These are phyloP conservation scores for Sphaerophoria taeniata DNA, from an alignment of 2,888 invertebrate genomes.

Conservation along the genomic window DNA sequence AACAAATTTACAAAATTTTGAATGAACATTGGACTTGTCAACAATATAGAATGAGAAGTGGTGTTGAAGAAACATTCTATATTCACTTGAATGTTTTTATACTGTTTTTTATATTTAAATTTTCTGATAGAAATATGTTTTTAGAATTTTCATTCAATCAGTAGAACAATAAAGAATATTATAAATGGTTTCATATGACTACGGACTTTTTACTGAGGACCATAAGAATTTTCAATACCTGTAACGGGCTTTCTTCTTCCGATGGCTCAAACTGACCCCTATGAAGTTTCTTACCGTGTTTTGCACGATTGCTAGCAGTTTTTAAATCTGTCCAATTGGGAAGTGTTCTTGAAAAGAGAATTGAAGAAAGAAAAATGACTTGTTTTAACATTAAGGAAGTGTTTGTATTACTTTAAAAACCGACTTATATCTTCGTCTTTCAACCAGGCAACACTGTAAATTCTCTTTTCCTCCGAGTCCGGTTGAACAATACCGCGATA, in stretches of 20 bases:
- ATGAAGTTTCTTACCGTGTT: conserved; percentile 79
- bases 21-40: too few relatives aligned
- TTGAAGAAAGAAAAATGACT: not conserved
- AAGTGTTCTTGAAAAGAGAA: conserved; percentile 84
- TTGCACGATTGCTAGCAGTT: conserved; percentile 79
- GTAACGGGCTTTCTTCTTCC: conserved; percentile 91
- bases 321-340: conserved; percentile 91
- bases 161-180: too few relatives aligned
- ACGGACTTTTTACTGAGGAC: too few relatives aligned
- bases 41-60: too few relatives aligned
- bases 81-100: too few relatives aligned
- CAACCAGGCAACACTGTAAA: conserved; percentile 94
- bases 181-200: too few relatives aligned
- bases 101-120: too few relatives aligned
- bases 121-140: too few relatives aligned
- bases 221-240: too few relatives aligned
- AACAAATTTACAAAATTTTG: too few relatives aligned
- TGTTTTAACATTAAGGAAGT: not conserved
- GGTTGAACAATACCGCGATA: conserved; percentile 91
- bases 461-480: conserved; percentile 89
- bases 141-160: too few relatives aligned
- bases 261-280: conserved; percentile 83
- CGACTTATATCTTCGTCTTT: conserved; percentile 97
- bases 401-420: conserved; percentile 88
- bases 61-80: too few relatives aligned